Evolutionary conservation across 2,888 invertebrate genomes (phyloP), one percentile per base, ranked within the genome.

Genomic region (Drosophila peninsularis): DNA sequence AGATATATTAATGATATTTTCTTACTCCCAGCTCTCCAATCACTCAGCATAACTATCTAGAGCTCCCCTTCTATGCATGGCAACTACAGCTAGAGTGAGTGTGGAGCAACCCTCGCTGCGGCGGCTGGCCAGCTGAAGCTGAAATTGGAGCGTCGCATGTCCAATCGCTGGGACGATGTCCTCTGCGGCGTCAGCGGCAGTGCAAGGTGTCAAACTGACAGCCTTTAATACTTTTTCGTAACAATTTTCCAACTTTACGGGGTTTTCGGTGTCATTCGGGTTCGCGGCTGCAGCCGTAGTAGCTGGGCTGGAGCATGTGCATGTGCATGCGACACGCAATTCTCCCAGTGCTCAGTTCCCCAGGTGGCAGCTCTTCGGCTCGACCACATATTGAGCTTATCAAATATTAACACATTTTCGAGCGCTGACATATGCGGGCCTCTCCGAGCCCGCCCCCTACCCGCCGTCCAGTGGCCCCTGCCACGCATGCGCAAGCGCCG

Each of bases 371-470:
- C 41, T 50, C 50, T 2, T 37, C 41, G 21, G 19, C 70, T 67
- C 80, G 83, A 81, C 83, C 85, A 80, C 85, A 85, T 88, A 85
- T 83, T 73, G 85, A 75, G 83, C 80, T 82, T 86, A 89, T 88
- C 77, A 88, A 88, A 89, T 89, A 88, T 88, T 88, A 89, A 89
- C 81, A 89, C 80, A 83, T 88, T 86, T 78, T 62, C 78, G 62
- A 79, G 84, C 83, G 82, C 82, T 77, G 87, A 87, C 83, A 81
- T 69, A 75, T 77, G 75, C 74, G 79, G 83, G 71, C 54, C 45
- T 2, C 42, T 30, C 6, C 52, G 24, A 11, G 34, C 39, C 24
- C 19, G 44, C 11, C 24, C n/a, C 21, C 19, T 9, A 9, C 17
- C 27, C 21, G 5, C 41, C 32, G 21, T 17, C 21, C n/a, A n/a